These are phyloP conservation scores for Marmota flaviventris DNA, from an alignment of 2,113 vertebrate species.

Conservation along the genomic window DNA sequence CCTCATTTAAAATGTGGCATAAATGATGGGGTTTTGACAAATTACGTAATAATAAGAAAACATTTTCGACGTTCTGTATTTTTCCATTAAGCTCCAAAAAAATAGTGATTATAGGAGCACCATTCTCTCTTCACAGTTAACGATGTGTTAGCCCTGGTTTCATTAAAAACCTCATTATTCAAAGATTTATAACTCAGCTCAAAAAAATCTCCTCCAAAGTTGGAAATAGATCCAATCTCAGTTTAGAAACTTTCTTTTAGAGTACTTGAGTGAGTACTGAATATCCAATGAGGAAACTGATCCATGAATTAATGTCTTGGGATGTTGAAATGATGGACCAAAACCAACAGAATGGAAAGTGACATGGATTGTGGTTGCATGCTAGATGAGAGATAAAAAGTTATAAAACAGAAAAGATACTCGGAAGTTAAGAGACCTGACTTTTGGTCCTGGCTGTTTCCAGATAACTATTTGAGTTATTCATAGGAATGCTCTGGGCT, in stretches of 20 bases:
- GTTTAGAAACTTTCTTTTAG: slow-evolving; percentile 66
- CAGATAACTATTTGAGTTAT: neutral
- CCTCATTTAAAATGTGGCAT: slow-evolving; percentile 82
- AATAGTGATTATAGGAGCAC: slow-evolving; percentile 76
- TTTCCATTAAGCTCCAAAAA: slow-evolving; percentile 85
- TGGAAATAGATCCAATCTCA: slow-evolving; percentile 69
- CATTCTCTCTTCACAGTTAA: slow-evolving; percentile 85
- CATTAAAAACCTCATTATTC: slow-evolving; percentile 89
- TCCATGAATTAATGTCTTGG: slow-evolving; percentile 1
- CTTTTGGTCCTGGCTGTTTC: slow-evolving; percentile 7
- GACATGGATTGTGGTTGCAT: neutral
- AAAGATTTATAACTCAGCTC: slow-evolving; percentile 85
- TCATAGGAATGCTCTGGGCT: neutral
- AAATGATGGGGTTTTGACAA: slow-evolving; percentile 85
- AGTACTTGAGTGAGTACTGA: slow-evolving; percentile 18
- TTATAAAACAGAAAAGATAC: neutral
- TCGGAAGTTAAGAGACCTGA: neutral
- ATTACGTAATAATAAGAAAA: slow-evolving; percentile 87
- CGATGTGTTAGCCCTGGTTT: slow-evolving; percentile 84
- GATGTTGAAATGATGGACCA: neutral
- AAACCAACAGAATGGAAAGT: slow-evolving; percentile 41
- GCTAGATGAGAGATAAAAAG: neutral
- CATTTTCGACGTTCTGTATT: slow-evolving; percentile 83
- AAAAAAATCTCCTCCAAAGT: slow-evolving; percentile 82
- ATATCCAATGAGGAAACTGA: neutral